phyloP scores from a whole-genome alignment of 2,797 vertebrate genomes.

The Spinus olivaceus region DNA sequence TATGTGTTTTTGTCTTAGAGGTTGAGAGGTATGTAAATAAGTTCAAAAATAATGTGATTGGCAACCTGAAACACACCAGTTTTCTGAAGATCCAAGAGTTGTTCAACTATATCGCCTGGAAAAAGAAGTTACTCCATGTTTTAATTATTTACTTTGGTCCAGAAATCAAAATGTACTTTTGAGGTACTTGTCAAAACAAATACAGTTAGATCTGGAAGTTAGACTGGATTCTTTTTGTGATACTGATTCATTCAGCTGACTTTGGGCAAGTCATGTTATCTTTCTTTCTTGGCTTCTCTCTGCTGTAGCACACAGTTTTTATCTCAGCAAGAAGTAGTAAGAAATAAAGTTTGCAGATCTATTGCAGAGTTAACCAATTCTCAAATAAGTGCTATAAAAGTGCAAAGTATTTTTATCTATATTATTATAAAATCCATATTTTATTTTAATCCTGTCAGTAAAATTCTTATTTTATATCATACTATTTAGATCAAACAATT shows the following conservation, averaged over 20 bases:
- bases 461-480: background rate
- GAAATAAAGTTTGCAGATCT: background rate
- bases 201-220: background rate
- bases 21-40: background rate
- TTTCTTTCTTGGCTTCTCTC: background rate
- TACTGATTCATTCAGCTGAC: background rate
- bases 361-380: background rate
- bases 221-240: background rate
- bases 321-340: background rate
- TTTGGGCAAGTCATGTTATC: conserved; percentile 8
- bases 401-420: conserved; percentile 48
- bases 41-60: background rate
- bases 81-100: conserved; percentile 11
- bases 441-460: background rate
- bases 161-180: background rate
- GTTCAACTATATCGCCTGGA: background rate
- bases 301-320: background rate
- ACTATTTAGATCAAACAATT: background rate
- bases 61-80: background rate
- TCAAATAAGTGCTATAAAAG: conserved; percentile 51
- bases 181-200: conserved; percentile 2
- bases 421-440: background rate
- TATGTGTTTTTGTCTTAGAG: background rate
- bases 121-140: background rate
- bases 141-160: background rate